phyloP scores from a whole-genome alignment of 2,888 invertebrate genomes.

The Pomacea canaliculata region DNA sequence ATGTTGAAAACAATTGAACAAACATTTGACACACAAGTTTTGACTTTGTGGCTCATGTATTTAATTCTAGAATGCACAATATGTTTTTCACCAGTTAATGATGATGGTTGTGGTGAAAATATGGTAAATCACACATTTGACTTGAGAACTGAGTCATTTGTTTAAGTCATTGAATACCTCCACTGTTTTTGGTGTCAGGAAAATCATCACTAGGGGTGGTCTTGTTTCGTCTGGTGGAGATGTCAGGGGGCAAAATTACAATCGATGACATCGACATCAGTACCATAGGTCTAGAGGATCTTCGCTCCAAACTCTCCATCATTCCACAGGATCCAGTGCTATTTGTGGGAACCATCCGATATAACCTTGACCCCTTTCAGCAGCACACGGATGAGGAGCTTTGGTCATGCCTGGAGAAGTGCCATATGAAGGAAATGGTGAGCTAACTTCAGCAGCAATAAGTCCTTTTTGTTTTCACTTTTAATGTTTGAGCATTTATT shows the following conservation, averaged over 20 bases:
- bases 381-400: constrained; percentile 61
- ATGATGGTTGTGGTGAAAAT: no score
- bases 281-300: constrained; percentile 70
- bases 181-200: constrained; percentile 62
- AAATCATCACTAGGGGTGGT: constrained; percentile 75
- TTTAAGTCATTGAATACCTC: no score
- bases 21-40: no score
- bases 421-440: constrained; percentile 69
- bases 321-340: constrained; percentile 78
- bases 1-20: no score
- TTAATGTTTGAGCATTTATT: not conserved
- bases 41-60: no score
- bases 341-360: constrained; percentile 75
- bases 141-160: no score
- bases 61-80: no score
- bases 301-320: constrained; percentile 72
- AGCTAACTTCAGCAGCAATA: constrained; percentile 28
- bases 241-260: constrained; percentile 72
- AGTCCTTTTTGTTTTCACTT: not conserved
- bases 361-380: constrained; percentile 69
- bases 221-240: constrained; percentile 76
- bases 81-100: no score
- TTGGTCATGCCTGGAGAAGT: constrained; percentile 67
- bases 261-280: constrained; percentile 74
- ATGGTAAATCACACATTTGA: no score